phyloP scores from a whole-genome alignment of 2,113 vertebrate genomes.

The Herpetotheres cachinnans region DNA sequence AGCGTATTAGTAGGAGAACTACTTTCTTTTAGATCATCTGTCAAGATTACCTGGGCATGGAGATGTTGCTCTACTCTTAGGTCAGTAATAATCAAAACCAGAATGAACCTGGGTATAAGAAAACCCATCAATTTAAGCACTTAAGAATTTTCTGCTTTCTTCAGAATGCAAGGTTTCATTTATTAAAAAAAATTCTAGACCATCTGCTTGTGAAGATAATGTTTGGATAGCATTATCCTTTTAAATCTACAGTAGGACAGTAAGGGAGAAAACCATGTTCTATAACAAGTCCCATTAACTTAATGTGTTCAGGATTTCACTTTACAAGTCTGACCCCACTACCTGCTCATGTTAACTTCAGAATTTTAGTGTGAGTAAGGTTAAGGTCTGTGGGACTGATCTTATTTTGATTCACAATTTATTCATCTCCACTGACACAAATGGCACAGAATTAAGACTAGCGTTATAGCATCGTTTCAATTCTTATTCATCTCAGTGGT shows the following conservation, averaged over 20 bases:
- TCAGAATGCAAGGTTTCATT: neutral
- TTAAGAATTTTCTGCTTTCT: neutral
- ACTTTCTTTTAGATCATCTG: neutral
- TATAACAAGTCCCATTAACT: neutral
- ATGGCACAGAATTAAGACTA: neutral
- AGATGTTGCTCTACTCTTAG: neutral
- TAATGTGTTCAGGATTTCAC: neutral
- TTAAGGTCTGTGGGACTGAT: neutral
- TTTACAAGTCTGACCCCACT: neutral
- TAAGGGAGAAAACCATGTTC: neutral
- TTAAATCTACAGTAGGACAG: neutral
- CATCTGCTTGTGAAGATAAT: neutral
- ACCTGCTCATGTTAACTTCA: neutral
- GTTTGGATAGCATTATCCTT: neutral
- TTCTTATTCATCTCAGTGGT: neutral
- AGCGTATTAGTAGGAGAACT: neutral
- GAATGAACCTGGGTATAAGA: neutral
- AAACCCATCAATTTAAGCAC: neutral
- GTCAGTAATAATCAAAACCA: neutral
- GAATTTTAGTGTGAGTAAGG: neutral
- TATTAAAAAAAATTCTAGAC: neutral
- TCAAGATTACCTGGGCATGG: neutral
- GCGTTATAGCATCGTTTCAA: neutral
- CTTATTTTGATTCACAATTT: neutral
- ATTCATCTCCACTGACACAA: neutral